Evolutionary conservation across 2,797 vertebrate genomes (phyloP).

Genomic region (Myripristis murdjan): DNA sequence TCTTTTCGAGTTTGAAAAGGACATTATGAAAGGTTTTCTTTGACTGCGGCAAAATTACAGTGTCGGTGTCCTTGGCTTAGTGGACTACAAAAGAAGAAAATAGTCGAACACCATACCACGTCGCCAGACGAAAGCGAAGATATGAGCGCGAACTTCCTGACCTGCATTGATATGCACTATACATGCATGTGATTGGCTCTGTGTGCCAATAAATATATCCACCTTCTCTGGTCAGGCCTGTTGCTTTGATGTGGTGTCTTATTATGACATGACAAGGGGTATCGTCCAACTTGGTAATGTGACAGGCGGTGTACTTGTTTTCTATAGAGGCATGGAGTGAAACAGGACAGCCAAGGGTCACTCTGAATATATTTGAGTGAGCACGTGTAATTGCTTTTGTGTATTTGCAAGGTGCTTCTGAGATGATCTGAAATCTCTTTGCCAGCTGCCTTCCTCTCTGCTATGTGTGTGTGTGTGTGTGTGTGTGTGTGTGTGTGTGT

Average conservation of each 20-base stretch:
- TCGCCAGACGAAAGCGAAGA: constrained; percentile 69
- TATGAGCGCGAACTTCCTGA: constrained; percentile 66
- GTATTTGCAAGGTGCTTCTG: constrained; percentile 3
- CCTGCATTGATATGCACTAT: constrained; percentile 61
- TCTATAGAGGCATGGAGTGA: constrained; percentile 39
- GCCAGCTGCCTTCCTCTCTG: constrained; percentile 48
- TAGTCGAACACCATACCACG: constrained; percentile 44
- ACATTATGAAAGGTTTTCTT: constrained; percentile 64
- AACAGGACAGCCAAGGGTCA: constrained; percentile 44
- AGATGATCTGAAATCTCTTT: constrained; percentile 33
- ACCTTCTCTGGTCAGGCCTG: constrained; percentile 54
- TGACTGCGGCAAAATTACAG: constrained; percentile 59
- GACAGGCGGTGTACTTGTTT: constrained; percentile 53
- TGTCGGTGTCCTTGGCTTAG: constrained; percentile 56
- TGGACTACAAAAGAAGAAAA: constrained; percentile 54
- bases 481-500: too few relatives aligned
- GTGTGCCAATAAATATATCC: constrained; percentile 61
- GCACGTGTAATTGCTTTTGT: constrained; percentile 1
- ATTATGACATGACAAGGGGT: constrained; percentile 55
- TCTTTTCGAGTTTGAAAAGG: constrained; percentile 44
- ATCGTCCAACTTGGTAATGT: constrained; percentile 49
- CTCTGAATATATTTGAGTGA: neutral
- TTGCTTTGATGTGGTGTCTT: constrained; percentile 69
- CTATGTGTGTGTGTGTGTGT: too few relatives aligned
- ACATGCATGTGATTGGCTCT: constrained; percentile 61